Base-by-base conservation (phyloP, 2,797 vertebrate genomes). In the Myotis findleyi region DNA sequence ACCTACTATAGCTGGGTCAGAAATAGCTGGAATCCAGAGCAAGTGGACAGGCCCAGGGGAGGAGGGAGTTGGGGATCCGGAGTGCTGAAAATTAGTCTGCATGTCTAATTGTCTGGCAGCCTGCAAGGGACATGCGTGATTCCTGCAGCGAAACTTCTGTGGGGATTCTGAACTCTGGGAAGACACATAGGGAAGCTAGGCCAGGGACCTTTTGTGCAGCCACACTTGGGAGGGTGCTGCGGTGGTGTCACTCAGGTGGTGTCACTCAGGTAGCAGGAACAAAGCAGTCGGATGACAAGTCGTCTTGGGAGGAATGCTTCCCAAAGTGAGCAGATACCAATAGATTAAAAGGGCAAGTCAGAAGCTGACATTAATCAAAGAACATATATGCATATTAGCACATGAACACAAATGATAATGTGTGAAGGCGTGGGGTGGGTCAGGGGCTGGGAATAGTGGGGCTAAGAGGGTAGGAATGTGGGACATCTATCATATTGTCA, bases 41-140 rank as follows among this genome's bases (percentile, higher is more conserved):
- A 27, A 23, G 17, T 1, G 33, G 36, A 49, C 27, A 64, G 49
- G 5, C 6, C 20, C 16, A 41, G 11, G 68, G 44, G 8, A 84
- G 49, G 18, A 64, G 11, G 21, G 33, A 38, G 17, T 14, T 6
- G 4, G 20, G 33, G 11, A 47, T 6, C 10, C 21, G 20, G 12
- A 17, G 5, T 4, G 14, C 12, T 5, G 6, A 2, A 72, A 75
- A 30, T 3, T 25, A 16, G 44, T 13, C n/a, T 75, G 71, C 59
- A 17, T 2, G 44, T 6, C 27, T 69, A 57, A 59, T 17, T 3
- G 10, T 25, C 4, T 23, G 8, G 7, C 11, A 9, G 4, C 7
- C 25, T 44, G 16, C 51, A 44, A 71, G 7, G 6, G 30, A 41
- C 21, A 64, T 3, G 0, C 1, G 0, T 0, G 25, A 16, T 2